These are phyloP conservation scores for Cacoxenus indagator DNA, from an alignment of 2,888 invertebrate species.

Conservation along the genomic window DNA sequence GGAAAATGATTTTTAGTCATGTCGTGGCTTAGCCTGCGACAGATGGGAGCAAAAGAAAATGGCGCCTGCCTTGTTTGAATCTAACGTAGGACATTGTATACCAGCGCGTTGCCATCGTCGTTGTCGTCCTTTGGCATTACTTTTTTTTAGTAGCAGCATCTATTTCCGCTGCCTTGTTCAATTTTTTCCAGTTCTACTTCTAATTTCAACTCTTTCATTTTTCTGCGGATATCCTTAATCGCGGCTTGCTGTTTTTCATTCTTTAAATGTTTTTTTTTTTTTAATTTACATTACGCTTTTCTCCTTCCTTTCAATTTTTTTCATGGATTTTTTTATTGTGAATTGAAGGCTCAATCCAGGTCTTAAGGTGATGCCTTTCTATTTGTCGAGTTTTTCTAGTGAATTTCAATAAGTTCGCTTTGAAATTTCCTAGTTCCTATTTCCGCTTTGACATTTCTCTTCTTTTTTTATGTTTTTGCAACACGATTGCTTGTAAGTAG, in stretches of 20 bases:
- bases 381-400: slow-evolving; percentile 44
- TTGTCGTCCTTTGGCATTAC: slow-evolving; percentile 28
- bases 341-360: background rate
- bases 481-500: background rate
- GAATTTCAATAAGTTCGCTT: slow-evolving; percentile 59
- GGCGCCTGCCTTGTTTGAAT: background rate
- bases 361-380: slow-evolving; percentile 42
- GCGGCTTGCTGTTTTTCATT: slow-evolving; percentile 44
- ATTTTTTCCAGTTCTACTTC: slow-evolving; percentile 25
- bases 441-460: slow-evolving; percentile 41
- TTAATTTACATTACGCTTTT: slow-evolving; percentile 24
- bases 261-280: slow-evolving; percentile 2
- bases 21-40: background rate
- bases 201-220: slow-evolving; percentile 55
- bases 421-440: slow-evolving; percentile 49
- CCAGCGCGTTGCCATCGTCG: background rate
- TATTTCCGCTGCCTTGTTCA: slow-evolving; percentile 30
- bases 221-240: slow-evolving; percentile 64
- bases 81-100: background rate
- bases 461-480: background rate
- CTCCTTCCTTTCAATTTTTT: slow-evolving; percentile 26
- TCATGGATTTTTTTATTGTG: slow-evolving; percentile 15
- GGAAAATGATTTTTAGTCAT: slow-evolving; percentile 4
- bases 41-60: background rate
- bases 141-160: slow-evolving; percentile 33